Base-by-base conservation (phyloP, 2,888 invertebrate genomes). In the Acrobasis suavella region DNA sequence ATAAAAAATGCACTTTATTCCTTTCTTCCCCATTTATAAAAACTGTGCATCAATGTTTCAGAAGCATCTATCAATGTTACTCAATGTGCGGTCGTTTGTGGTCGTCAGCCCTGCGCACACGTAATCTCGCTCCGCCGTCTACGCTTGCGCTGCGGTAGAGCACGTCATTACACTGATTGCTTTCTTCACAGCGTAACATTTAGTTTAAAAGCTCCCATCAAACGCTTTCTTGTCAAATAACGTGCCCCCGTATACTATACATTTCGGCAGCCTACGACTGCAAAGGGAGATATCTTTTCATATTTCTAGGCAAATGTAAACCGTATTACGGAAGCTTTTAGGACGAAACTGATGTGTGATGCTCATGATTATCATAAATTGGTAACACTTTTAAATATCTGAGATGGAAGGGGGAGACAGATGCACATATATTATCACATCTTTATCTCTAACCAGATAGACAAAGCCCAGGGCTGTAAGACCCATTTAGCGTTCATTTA, bases 121-220 rank as follows among this genome's bases (percentile, higher is more conserved):
- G 51, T 32, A 52, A 22, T 52, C 32, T 14, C 32, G 32, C n/a
- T 10, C 9, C 17, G 22, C 22, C 14, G 32, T 8, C 32, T 7
- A 7, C 32, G 32, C 32, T 32, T 32, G 32, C 32, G 32, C 32
- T 51, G 17, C 22, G 52, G 32, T 52, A n/a, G n/a, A 32, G 14
- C 52, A 52, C 12, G 52, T 52, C 14, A 52, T 52, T 32, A 32
- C 32, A n/a, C 7, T 52, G 32, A 37, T 51, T 16, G 52, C 32
- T n/a, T n/a, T 52, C n/a, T 32, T 52, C 32, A 52, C 46, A 46
- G n/a, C 52, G 52, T 22, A 37, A 50, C 60, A 50, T 59, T 59
- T 50, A 60, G 60, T 52, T 46, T 46, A 14, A 32, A 52, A 52
- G 51, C 52, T 52, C 52, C 52, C 32, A 14, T 52, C 32, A 32